phyloP scores from a whole-genome alignment of 2,797 vertebrate genomes.

The Anguilla obscura region DNA sequence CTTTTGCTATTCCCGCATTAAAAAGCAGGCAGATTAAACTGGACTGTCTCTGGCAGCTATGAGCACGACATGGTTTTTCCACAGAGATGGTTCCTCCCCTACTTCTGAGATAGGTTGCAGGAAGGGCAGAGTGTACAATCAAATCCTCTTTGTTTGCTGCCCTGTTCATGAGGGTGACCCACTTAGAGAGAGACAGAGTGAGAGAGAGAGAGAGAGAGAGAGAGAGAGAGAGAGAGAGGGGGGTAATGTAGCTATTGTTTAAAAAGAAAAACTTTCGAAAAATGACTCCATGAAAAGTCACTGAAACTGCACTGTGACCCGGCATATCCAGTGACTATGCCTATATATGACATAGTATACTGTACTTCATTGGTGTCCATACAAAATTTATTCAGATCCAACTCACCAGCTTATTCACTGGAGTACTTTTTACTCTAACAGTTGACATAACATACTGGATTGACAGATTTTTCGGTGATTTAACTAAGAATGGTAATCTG shows the following conservation, averaged over 20 bases:
- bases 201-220: not conserved
- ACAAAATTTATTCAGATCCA: not conserved
- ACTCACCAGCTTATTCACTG: not conserved
- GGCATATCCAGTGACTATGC: not conserved
- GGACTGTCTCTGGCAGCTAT: constrained; percentile 80
- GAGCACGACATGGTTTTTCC: constrained; percentile 79
- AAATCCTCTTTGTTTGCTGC: not conserved
- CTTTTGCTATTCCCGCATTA: constrained; percentile 64
- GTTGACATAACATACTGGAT: not conserved
- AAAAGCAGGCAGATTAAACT: constrained; percentile 73
- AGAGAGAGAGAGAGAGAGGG: not conserved
- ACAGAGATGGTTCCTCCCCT: constrained; percentile 58
- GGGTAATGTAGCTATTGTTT: not conserved
- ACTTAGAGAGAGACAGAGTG: not conserved
- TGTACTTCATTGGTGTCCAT: not conserved
- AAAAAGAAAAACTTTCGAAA: not conserved
- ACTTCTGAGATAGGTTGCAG: constrained; percentile 17
- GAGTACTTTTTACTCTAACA: not conserved
- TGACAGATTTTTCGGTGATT: not conserved
- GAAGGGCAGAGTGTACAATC: not conserved
- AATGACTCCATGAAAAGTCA: not conserved
- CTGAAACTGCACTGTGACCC: not conserved
- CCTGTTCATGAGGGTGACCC: not conserved
- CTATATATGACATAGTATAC: not conserved
- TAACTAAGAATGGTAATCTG: not conserved